phyloP scores from a whole-genome alignment of 2,797 vertebrate species.

The Lateolabrax maculatus region DNA sequence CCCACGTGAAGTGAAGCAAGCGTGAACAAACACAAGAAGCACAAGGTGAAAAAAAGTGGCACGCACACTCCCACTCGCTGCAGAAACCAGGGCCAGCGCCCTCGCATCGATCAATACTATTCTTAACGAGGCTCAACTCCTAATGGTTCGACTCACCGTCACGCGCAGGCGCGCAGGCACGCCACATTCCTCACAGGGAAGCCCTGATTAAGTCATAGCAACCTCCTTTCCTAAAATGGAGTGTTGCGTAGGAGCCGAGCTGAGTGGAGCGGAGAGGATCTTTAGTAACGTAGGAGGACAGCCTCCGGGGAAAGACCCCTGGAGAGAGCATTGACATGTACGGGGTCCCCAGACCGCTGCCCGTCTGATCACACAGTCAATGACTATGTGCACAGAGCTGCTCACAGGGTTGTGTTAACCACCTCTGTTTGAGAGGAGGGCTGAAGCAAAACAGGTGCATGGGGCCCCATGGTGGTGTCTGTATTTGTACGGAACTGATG shows the following conservation, averaged over 20 bases:
- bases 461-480: neutral
- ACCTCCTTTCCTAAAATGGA: slow-evolving; percentile 70
- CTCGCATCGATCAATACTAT: slow-evolving; percentile 69
- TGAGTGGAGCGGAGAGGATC: slow-evolving; percentile 26
- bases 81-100: slow-evolving; percentile 44
- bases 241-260: slow-evolving; percentile 49
- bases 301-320: slow-evolving; percentile 60
- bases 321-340: slow-evolving; percentile 57
- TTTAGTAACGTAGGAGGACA: slow-evolving; percentile 52
- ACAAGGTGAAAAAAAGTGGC: slow-evolving; percentile 7
- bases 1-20: slow-evolving; percentile 18
- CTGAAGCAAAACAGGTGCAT: neutral
- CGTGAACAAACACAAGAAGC: neutral
- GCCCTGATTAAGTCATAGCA: slow-evolving; percentile 81
- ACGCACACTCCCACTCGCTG: slow-evolving; percentile 33
- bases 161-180: slow-evolving; percentile 5
- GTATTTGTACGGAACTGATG: neutral
- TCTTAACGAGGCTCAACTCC: slow-evolving; percentile 41
- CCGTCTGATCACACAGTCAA: slow-evolving; percentile 25
- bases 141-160: slow-evolving; percentile 30
- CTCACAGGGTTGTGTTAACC: slow-evolving; percentile 18
- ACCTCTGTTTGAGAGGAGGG: slow-evolving; percentile 18
- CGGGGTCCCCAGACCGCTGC: slow-evolving; percentile 23
- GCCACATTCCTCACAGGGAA: slow-evolving; percentile 72
- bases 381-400: slow-evolving; percentile 30